Percentiles rank a stretch among this genome's conserved stretches.
phyloP scores from a whole-genome alignment of 2,888 invertebrate genomes.

The Ephialtes manifestator region DNA sequence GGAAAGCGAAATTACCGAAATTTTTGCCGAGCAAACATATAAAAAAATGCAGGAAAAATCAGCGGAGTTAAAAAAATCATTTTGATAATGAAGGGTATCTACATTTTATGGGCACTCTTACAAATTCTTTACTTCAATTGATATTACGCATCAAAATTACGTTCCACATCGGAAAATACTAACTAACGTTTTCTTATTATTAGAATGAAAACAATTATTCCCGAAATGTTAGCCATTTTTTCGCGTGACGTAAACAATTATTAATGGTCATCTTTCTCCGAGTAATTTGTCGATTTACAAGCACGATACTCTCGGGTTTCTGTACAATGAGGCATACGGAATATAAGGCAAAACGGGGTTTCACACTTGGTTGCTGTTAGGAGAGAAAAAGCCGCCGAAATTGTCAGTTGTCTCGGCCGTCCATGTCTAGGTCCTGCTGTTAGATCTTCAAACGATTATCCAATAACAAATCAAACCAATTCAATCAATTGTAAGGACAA shows the following conservation, averaged over 20 bases:
- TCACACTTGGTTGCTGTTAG: slow-evolving; percentile 68
- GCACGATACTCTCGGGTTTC: slow-evolving; percentile 49
- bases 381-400: slow-evolving; percentile 49
- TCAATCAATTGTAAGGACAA: background rate
- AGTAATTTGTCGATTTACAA: background rate
- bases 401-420: slow-evolving; percentile 47
- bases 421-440: slow-evolving; percentile 50
- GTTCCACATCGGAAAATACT: too few relatives aligned
- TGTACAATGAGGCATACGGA: background rate
- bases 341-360: slow-evolving; percentile 39
- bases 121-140: too few relatives aligned
- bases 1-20: too few relatives aligned
- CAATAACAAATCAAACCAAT: slow-evolving; percentile 6
- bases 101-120: too few relatives aligned
- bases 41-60: too few relatives aligned
- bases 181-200: too few relatives aligned
- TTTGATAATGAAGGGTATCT: too few relatives aligned
- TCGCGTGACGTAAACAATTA: background rate
- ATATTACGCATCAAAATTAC: too few relatives aligned
- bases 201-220: too few relatives aligned
- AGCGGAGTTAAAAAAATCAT: too few relatives aligned
- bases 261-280: background rate
- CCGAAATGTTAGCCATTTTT: too few relatives aligned
- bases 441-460: slow-evolving; percentile 31
- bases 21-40: too few relatives aligned